These are phyloP conservation scores for Hippolais icterina DNA, from an alignment of 2,113 vertebrate genomes.

Conservation along the genomic window DNA sequence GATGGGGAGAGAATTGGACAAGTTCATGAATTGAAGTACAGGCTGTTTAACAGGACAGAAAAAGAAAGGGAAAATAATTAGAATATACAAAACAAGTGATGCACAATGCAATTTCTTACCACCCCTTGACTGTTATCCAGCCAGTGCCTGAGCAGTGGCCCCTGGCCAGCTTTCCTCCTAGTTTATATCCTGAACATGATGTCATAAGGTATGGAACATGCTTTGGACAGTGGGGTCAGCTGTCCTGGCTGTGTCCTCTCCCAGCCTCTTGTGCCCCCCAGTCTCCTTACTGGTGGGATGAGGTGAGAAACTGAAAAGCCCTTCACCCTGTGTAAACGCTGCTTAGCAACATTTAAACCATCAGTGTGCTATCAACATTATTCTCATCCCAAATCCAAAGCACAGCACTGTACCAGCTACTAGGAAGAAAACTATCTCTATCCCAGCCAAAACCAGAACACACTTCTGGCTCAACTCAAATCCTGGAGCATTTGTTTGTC, in stretches of 20 bases:
- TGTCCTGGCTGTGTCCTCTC: not conserved
- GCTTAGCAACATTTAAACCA: not conserved
- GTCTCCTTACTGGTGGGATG: not conserved
- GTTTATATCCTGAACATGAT: not conserved
- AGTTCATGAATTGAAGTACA: not conserved
- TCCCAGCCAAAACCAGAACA: not conserved
- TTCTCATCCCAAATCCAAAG: not conserved
- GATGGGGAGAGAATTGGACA: not conserved
- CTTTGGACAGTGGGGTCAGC: not conserved
- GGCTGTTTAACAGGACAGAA: not conserved
- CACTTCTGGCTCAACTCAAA: not conserved
- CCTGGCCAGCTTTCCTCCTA: not conserved
- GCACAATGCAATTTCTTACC: not conserved
- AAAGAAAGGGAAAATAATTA: not conserved
- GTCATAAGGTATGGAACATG: not conserved
- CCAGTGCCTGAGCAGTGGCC: not conserved
- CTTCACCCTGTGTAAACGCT: not conserved
- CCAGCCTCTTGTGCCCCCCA: not conserved
- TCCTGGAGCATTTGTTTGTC: not conserved
- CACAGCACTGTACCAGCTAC: not conserved
- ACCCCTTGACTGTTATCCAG: not conserved
- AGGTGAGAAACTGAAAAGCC: not conserved
- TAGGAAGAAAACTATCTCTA: not conserved
- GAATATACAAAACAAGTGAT: not conserved
- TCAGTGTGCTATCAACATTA: not conserved